phyloP scores from a whole-genome alignment of 1,140 invertebrate genomes.

The Argopecten irradians region DNA sequence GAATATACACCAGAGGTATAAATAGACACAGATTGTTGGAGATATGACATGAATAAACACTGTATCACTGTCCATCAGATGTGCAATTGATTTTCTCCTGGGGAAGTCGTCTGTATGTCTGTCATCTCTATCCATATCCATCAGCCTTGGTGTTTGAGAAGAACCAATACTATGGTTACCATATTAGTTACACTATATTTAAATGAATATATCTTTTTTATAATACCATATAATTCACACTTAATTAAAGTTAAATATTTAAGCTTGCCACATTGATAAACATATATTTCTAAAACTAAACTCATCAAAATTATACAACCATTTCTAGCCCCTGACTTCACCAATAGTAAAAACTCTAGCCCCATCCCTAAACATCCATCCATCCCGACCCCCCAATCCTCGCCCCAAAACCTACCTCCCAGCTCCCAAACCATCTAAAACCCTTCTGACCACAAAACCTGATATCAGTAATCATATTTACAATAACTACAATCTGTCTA shows the following conservation, averaged over 20 bases:
- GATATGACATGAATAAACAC: not conserved
- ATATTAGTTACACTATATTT: not conserved
- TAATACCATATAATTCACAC: too few relatives aligned
- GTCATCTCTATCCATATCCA: not conserved
- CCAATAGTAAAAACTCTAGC: not conserved
- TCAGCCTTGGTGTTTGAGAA: not conserved
- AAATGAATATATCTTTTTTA: too few relatives aligned
- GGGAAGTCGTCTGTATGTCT: not conserved
- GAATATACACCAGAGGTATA: not conserved
- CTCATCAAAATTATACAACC: not conserved
- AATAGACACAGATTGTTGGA: not conserved
- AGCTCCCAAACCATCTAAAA: not conserved
- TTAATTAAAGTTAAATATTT: too few relatives aligned
- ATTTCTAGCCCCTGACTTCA: not conserved
- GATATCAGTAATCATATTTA: too few relatives aligned
- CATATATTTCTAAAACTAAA: not conserved
- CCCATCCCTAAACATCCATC: not conserved
- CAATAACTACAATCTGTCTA: not conserved
- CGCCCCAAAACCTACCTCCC: not conserved
- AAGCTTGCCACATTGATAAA: slow-evolving; percentile 22
- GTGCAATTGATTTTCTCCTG: not conserved
- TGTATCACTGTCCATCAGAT: not conserved
- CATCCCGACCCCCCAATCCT: not conserved
- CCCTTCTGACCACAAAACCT: not conserved
- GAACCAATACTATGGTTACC: not conserved